Evolutionary conservation across 1,140 invertebrate genomes (phyloP).

Genomic region (Acromyrmex heyeri): DNA sequence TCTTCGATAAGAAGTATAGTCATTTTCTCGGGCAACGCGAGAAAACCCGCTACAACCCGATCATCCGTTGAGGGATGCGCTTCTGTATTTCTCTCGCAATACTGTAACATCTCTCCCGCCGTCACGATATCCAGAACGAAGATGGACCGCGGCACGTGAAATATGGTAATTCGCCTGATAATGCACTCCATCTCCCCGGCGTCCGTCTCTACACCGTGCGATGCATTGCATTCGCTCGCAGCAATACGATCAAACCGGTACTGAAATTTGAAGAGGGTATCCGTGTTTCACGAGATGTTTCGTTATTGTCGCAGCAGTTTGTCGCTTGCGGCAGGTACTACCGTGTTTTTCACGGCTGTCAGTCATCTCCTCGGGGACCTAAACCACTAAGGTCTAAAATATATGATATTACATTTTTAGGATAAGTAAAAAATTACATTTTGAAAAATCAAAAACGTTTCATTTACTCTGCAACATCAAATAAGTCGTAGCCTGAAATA

Average conservation of each 20-base stretch:
- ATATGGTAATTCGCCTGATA: constrained; percentile 71
- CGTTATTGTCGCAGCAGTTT: constrained; percentile 45
- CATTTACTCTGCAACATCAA: too few relatives aligned
- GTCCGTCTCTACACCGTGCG: constrained; percentile 40
- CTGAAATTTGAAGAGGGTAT: constrained; percentile 63
- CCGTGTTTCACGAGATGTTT: constrained; percentile 57
- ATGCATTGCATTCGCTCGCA: constrained; percentile 26
- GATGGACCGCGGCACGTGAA: constrained; percentile 68
- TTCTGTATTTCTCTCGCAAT: constrained; percentile 31
- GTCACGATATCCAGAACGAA: constrained; percentile 69
- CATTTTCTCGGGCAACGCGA: constrained; percentile 14
- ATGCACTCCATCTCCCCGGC: constrained; percentile 64
- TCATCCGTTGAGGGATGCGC: constrained; percentile 58
- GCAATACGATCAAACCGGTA: constrained; percentile 62
- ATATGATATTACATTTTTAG: constrained; percentile 6
- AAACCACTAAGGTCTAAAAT: constrained; percentile 9
- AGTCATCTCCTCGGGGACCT: constrained; percentile 15
- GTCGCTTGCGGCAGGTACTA: constrained; percentile 35
- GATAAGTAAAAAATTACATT: not conserved
- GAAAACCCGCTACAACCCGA: constrained; percentile 39
- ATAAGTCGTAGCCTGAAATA: too few relatives aligned
- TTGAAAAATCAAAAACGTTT: too few relatives aligned
- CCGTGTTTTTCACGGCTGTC: constrained; percentile 51
- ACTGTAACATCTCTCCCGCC: constrained; percentile 28
- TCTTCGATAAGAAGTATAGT: constrained; percentile 20